A percentile compares a stretch with the other conserved stretches of the same genome.
Conservation (phyloP, 2,797 vertebrate species). For the Acrossocheilus wenchowensis region DNA sequence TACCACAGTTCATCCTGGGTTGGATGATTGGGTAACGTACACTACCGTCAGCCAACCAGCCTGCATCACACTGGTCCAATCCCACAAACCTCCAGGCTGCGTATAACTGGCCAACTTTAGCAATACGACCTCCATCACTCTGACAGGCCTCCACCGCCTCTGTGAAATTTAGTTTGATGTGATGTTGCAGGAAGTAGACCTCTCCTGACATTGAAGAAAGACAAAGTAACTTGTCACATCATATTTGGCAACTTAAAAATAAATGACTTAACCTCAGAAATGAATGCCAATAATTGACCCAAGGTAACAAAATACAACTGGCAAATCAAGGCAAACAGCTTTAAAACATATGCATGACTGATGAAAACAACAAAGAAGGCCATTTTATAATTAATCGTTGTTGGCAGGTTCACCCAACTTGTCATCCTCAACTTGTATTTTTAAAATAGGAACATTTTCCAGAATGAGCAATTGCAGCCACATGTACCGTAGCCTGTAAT, state of each 20-base stretch:
- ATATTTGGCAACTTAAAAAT: neutral
- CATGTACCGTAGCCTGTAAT: neutral
- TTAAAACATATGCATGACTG: slow-evolving; percentile 39
- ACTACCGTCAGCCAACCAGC: slow-evolving; percentile 91
- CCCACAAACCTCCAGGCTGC: slow-evolving; percentile 87
- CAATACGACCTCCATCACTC: slow-evolving; percentile 76
- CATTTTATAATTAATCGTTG: slow-evolving; percentile 1
- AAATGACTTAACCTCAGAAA: neutral
- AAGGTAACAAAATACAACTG: slow-evolving; percentile 20
- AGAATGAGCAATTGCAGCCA: slow-evolving; percentile 20
- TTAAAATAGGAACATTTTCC: slow-evolving; percentile 25
- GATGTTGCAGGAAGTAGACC: slow-evolving; percentile 84
- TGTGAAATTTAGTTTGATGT: slow-evolving; percentile 77
- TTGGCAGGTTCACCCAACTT: neutral
- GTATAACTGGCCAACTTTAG: slow-evolving; percentile 90
- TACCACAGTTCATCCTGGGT: slow-evolving; percentile 83
- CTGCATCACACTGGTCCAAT: slow-evolving; percentile 86
- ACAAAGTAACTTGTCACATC: neutral
- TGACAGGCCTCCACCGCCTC: slow-evolving; percentile 84
- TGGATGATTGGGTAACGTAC: slow-evolving; percentile 87
- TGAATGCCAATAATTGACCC: neutral
- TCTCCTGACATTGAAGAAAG: slow-evolving; percentile 71
- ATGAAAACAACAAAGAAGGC: slow-evolving; percentile 26
- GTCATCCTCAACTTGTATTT: neutral
- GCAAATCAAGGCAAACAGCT: slow-evolving; percentile 12